Base-by-base conservation (phyloP, 64 coral and sea anemone genomes). In the Montipora capricornis region DNA sequence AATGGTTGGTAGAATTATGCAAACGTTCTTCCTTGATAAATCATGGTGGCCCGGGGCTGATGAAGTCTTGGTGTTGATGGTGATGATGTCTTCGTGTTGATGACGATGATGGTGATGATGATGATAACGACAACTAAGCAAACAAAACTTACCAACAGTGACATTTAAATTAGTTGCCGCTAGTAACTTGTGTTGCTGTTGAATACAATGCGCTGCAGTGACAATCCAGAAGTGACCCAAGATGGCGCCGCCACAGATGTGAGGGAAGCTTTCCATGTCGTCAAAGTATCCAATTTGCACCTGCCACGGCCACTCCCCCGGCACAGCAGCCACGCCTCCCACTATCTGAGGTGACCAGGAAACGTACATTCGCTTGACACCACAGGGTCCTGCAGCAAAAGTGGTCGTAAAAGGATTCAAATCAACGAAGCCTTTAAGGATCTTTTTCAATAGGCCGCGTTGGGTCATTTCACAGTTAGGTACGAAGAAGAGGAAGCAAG, bases 271-370 rank as follows among this genome's bases (percentile, higher is more conserved):
- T 11, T 57, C 82, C 11, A 9, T 20, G 48, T 37, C 66, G 13
- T 80, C 87, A n/a, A 68, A 64, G 76, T 87, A 88, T 51, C 84
- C 92, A 7, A 93, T 11, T 58, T 93, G 92, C 0, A 93, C 92
- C 48, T 93, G 92, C 92, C 92, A 93, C 48, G 92, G 92, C 92
- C 92, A 93, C 15, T 85, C 92, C 6, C 92, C 92, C 24, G 64
- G 76, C 13, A 80, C 47, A 20, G 92, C 61, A 6, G 62, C 19
- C 20, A 50, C 77, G 46, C 92, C 92, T 58, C 83, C 84, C 9
- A 88, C 84, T 15, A 93, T 93, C 73, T 93, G 92, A 8, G 82
- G 73, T 62, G 77, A 87, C 83, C 69, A 80, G 13, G 84, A 88
- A 58, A 46, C 73, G 37, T 78, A 49, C 1, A 93, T 49, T 8